These are phyloP conservation scores for Melanotaenia duboulayi DNA, from an alignment of 2,113 vertebrate species.

Conservation along the genomic window DNA sequence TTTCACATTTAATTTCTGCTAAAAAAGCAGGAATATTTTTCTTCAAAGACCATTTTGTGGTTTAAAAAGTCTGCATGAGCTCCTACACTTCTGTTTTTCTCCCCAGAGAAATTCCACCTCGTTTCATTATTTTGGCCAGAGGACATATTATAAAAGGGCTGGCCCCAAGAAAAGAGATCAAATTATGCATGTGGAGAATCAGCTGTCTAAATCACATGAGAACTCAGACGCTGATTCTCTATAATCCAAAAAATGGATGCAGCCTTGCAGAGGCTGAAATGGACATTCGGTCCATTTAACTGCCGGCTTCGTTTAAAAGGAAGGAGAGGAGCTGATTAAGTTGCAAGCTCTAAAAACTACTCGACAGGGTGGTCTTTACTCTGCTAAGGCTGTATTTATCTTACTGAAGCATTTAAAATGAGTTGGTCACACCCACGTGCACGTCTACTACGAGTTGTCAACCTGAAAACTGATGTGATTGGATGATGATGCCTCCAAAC, in stretches of 20 bases:
- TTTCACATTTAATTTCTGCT: no score
- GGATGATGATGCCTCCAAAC: no score
- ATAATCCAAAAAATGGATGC: background rate
- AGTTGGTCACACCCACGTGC: no score
- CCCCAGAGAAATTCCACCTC: no score
- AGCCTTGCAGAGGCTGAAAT: background rate
- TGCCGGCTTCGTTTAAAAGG: slow-evolving; percentile 21
- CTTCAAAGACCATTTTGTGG: background rate
- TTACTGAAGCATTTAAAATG: no score
- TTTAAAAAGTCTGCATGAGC: no score
- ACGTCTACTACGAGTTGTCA: no score
- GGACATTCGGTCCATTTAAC: slow-evolving; percentile 31
- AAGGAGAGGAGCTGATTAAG: slow-evolving; percentile 29
- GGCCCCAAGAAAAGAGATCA: no score
- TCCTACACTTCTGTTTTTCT: no score
- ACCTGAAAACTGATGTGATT: no score
- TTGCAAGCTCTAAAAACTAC: slow-evolving; percentile 26
- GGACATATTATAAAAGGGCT: background rate
- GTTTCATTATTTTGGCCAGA: background rate
- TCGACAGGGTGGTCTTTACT: background rate
- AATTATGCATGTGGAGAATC: background rate
- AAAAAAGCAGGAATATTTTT: background rate
- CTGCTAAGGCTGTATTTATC: no score
- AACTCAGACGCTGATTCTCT: background rate
- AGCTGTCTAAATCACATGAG: background rate